Evolutionary conservation across 2,113 vertebrate species (phyloP).

Genomic region (Gadus chalcogrammus): DNA sequence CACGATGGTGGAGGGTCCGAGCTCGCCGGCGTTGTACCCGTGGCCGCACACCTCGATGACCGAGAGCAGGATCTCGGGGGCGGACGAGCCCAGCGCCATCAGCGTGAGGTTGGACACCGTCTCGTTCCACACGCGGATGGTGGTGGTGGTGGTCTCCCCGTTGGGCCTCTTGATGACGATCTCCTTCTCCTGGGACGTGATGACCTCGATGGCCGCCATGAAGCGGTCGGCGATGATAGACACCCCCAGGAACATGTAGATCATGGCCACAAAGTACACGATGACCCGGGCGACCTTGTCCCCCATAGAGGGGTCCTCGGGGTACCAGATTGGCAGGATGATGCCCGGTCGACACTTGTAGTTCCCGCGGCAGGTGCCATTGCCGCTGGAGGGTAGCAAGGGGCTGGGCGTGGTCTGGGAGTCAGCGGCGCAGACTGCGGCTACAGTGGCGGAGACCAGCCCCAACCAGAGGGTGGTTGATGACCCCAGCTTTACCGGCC

Average conservation of each 20-base stretch:
- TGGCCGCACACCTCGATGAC: slow-evolving; percentile 96
- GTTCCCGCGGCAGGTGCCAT: slow-evolving; percentile 82
- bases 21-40: slow-evolving; percentile 85
- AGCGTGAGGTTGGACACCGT: slow-evolving; percentile 97
- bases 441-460: slow-evolving; percentile 83
- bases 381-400: slow-evolving; percentile 73
- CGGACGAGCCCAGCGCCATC: slow-evolving; percentile 95
- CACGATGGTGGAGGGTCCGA: slow-evolving; percentile 95
- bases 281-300: slow-evolving; percentile 99
- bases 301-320: slow-evolving; percentile 95
- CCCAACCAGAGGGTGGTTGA: slow-evolving; percentile 92
- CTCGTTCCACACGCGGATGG: slow-evolving; percentile 96
- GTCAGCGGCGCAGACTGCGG: slow-evolving; percentile 83
- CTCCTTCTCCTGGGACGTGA: slow-evolving; percentile 96
- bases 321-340: slow-evolving; percentile 98
- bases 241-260: slow-evolving; percentile 99
- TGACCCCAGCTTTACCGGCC: slow-evolving; percentile 81
- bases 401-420: slow-evolving; percentile 81
- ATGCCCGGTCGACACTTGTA: slow-evolving; percentile 89
- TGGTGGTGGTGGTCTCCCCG: slow-evolving; percentile 92
- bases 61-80: slow-evolving; percentile 96
- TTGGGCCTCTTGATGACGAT: slow-evolving; percentile 93
- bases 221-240: slow-evolving; percentile 98
- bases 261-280: slow-evolving; percentile 97
- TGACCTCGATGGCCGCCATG: slow-evolving; percentile 99